Evolutionary conservation across 2,113 vertebrate genomes (phyloP), one percentile per base, ranked within the genome.

Genomic region (Tachysurus fulvidraco): DNA sequence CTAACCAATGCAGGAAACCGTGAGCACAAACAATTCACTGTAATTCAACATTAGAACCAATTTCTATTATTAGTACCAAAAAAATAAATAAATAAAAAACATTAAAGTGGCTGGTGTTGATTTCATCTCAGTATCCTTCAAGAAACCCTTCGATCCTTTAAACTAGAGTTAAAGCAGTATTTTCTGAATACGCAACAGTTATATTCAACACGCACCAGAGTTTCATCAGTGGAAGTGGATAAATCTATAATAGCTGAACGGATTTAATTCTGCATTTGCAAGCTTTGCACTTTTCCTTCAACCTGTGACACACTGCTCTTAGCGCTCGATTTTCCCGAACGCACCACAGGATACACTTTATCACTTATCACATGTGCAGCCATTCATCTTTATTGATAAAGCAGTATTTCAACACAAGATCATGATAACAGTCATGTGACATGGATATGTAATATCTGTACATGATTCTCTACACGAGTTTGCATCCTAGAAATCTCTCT

Each of bases 401-500:
- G n/a, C 19, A 17, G 14, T 30, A 55, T 28, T 77, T 55, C 10
- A 55, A 30, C 55, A 16, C 14, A 25, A 50, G 5, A 25, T 25
- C 44, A 14, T 50, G 12, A 76, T 50, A 76, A 46, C 17, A 76
- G 23, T 23, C 44, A 44, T 21, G 36, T 46, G 17, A 19, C 9
- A 11, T 73, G 30, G 14, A 21, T 19, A n/a, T 57, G 8, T 57
- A 28, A 19, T 30, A 57, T 46, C 3, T 23, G 59, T 4, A 17
- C 17, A 60, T 28, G 28, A 10, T 55, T 88, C 36, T 36, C 36
- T 36, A 36, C 36, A 36, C 2, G 60, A 69, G 46, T 4, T 36
- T 50, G 46, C 46, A 9, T 83, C 90, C 71, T 78, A 14, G 83
- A 6, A 69, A 84, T 50, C 87, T 87, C 90, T 92, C n/a, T 46